Evolutionary conservation across 2,113 vertebrate genomes (phyloP).

Genomic region (Ammodytes dubius): DNA sequence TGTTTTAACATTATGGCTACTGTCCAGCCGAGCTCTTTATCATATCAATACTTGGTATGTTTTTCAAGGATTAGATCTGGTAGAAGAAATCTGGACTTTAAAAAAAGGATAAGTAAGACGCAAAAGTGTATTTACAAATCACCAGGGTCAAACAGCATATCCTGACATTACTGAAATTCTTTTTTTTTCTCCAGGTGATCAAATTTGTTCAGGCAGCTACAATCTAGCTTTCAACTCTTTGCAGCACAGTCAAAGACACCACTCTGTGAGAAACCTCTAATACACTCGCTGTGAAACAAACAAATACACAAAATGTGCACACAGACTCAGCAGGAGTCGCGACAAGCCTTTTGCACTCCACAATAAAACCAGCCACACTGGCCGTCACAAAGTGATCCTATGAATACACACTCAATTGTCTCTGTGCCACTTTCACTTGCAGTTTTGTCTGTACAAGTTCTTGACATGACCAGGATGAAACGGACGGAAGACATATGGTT

Average conservation of each 20-base stretch:
- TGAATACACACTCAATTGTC: conserved; percentile 23
- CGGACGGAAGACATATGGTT: conserved; percentile 79
- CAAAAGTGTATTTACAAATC: conserved; percentile 69
- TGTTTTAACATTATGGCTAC: conserved; percentile 37
- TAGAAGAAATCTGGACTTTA: conserved; percentile 54
- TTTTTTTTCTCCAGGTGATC: conserved; percentile 15
- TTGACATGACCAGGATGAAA: conserved; percentile 37
- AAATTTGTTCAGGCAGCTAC: conserved; percentile 59
- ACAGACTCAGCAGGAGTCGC: conserved; percentile 4
- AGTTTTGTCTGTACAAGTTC: conserved; percentile 45
- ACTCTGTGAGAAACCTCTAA: conserved; percentile 14
- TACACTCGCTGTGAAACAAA: conserved; percentile 31
- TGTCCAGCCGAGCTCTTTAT: conserved; percentile 35
- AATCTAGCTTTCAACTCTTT: conserved; percentile 33
- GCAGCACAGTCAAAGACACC: conserved; percentile 31
- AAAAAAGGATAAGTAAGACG: conserved; percentile 45
- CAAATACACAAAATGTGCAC: conserved; percentile 8
- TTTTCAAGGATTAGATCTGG: conserved; percentile 49
- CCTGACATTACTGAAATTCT: conserved; percentile 24
- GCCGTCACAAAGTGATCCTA: conserved; percentile 29
- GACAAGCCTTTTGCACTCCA: conserved; percentile 29
- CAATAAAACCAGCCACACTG: conserved; percentile 5
- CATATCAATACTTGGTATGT: conserved; percentile 57
- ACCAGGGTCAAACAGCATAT: conserved; percentile 40
- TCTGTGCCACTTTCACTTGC: conserved; percentile 24